Evolutionary conservation across 2,113 vertebrate species (phyloP), one percentile per base, ranked within the genome.

Genomic region (Mormoops blainvillei): DNA sequence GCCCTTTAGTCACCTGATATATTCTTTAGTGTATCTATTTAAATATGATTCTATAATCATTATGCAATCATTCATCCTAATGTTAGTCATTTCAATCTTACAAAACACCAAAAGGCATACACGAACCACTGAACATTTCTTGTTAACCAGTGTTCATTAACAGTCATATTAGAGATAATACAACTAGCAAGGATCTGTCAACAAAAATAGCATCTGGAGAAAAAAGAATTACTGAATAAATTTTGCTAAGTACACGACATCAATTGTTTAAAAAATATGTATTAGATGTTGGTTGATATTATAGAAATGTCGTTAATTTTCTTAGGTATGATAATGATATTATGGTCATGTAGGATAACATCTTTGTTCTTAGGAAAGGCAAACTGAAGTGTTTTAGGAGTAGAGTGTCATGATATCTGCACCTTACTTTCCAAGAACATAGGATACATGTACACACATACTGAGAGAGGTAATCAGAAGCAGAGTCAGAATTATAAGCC

Each of bases 351-450:
- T 33, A 82, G 19, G 28, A 50, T 89, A 82, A 94, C 52, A 48
- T 43, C 73, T 92, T 87, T 90, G 73, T 67, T 78, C 67, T 76
- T 65, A 87, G 41, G 19, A 81, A 31, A 94, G 15, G 3, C 19
- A 94, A 28, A 54, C 38, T 24, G 24, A 94, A 89, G 52, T 84
- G 8, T 87, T 93, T 94, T 48, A 54, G 43, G 14, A 89, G 24
- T 94, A 63, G 86, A 65, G 16, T 56, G 2, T 87, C 58, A 52
- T 77, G 36, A 58, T 50, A 85, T n/a, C 73, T 73, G 71, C n/a
- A 78, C 83, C 48, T 87, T 80, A 89, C 41, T 89, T 86, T 78
- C 52, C 65, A 96, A 94, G 63, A 94, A 94, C 70, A 93, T 26
- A 89, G 43, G 67, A 76, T 13, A 93, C 5, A 92, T 7, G 28